Evolutionary conservation across 2,888 invertebrate genomes (phyloP), one percentile per base, ranked within the genome.

Genomic region (Diarsia dahlii): DNA sequence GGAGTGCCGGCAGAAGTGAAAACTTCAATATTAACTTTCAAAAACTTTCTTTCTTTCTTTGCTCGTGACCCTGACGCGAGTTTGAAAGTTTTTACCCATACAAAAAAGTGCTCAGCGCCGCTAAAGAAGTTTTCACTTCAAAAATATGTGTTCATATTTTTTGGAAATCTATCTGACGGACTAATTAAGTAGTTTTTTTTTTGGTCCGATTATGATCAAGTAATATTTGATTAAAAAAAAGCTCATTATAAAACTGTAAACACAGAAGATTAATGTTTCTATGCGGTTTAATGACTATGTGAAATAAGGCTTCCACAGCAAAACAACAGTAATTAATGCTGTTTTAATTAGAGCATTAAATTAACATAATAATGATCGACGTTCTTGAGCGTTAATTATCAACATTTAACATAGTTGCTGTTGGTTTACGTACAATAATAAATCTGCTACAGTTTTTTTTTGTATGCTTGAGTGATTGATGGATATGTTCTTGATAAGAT

Each of bases 281-380:
- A 18, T 10, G 18, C 10, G 18, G 15, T 46, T 56, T 63, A 78
- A 76, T 67, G 45, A 56, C 50, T 50, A 12, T 63, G 39, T 45
- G 5, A 56, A 78, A 63, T 56, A 81, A 54, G 39, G 48, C 50
- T 34, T 8, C 34, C 10, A 20, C 46, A 2, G 8, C 58, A 52
- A 28, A 46, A 58, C 77, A 48, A 10, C 58, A 20, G 1, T 64
- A 54, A 68, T 82, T 48, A 82, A 76, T 50, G 46, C 39, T 18
- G 63, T 28, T 48, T 75, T 67, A 81, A 65, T 82, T 64, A 82
- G 28, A 64, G 46, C 39, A 60, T 39, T 68, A 65, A 58, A 76
- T 82, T 76, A 64, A 52, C 77, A 76, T 82, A 63, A 75, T 67
- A 75, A 50, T 79, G 56, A 76, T 67, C 2, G 82, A 76, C 39